Base-by-base conservation (phyloP, 2,797 vertebrate species). In the Syngnathus rostellatus region DNA sequence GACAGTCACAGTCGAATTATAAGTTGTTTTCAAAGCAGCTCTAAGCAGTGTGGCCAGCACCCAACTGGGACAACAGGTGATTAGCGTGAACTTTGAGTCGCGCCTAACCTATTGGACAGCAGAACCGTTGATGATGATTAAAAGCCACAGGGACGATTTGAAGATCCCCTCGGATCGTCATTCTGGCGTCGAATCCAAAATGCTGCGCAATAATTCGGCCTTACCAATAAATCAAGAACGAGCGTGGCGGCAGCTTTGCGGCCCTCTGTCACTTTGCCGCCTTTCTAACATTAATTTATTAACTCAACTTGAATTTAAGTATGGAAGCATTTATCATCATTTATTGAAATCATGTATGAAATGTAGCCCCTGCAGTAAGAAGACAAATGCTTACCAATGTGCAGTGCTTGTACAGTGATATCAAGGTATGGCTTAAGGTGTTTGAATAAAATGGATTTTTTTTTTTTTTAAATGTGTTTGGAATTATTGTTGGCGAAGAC, bases 371-470 rank as follows among this genome's bases (percentile, higher is more conserved):
- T 78, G 48, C 70, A 77, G 68, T 75, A 71, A 79, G 71, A 79
- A 75, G 46, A 67, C 68, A 72, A 71, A 74, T 79, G 73, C 84
- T 85, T 87, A 88, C 77, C 77, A 83, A 81, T 91, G 90, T 89
- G 86, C 90, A 80, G 79, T 76, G 74, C 73, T 45, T 89, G 87
- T 89, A 88, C 82, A 89, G 84, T 81, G 80, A 84, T 72, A 83
- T 78, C 31, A 31, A 72, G 77, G 76, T 86, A 83, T 85, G 84
- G 84, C 74, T 88, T 76, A 80, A 78, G 78, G 85, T 89, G 83
- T 89, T 89, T 86, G 80, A 91, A 91, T 91, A 90, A 89, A 89
- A 70, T 73, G 72, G 66, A 76, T 84, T 65, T 82, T 81, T 88
- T 61, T 31, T 82, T 86, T 79, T 69, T 76, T 77, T 84, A 80